Base-by-base conservation (phyloP, 2,797 vertebrate species). In the Melanotaenia maccullochi region DNA sequence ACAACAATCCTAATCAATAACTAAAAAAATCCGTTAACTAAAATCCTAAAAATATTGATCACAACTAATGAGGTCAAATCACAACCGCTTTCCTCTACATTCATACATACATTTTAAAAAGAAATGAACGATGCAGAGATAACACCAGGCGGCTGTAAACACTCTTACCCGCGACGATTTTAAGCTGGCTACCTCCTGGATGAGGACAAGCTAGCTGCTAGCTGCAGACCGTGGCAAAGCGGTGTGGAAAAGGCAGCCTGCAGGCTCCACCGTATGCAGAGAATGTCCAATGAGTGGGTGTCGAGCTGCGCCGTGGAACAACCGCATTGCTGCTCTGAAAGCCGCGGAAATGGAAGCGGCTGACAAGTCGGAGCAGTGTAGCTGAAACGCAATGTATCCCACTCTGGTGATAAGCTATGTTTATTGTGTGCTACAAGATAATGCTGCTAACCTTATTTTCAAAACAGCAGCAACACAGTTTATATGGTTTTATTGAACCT, bases 271-370 rank as follows among this genome's bases (percentile, higher is more conserved):
- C 74, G 80, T 85, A 89, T 86, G 84, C 79, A 79, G 59, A 57
- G 68, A 85, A 73, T 71, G 67, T 64, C 89, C 88, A 81, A 77
- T 74, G 86, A 87, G 85, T 79, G 81, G 66, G 79, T 47, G 78
- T 72, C 60, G 59, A 32, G 62, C 71, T 9, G 69, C 30, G 72
- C 82, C 73, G 85, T 85, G 68, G 78, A 82, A 85, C 73, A 64
- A 65, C 82, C 74, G 80, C 85, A 88, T 84, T 85, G 82, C 65
- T 68, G 77, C 61, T 18, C 79, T 68, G 91, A 87, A 91, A 91
- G 83, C 90, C 88, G 87, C 90, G 88, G 87, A 91, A 91, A 92
- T 66, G 60, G 32, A 72, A 81, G 82, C 85, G 79, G 87, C 76
- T 87, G 84, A 88, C 79, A 77, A 75, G 49, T 25, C 66, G 8